Evolutionary conservation across 2,797 vertebrate genomes (phyloP).

Genomic region (Cossypha caffra): DNA sequence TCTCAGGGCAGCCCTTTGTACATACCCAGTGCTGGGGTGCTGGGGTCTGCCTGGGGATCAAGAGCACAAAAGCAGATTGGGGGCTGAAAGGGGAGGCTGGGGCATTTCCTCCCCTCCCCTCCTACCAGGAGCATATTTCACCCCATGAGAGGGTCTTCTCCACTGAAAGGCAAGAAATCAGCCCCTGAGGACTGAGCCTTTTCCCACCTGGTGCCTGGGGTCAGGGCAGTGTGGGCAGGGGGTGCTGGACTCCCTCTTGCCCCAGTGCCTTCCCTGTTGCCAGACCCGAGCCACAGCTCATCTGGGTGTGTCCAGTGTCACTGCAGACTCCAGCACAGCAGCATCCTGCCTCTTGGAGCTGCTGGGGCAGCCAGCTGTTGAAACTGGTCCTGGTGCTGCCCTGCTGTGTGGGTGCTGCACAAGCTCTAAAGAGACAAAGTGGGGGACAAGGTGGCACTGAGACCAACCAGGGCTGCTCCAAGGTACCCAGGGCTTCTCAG

Average conservation of each 20-base stretch:
- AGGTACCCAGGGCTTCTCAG: neutral
- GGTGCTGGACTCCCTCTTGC: neutral
- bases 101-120: neutral
- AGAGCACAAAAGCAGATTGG: neutral
- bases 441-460: neutral
- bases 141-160: neutral
- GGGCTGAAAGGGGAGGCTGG: neutral
- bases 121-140: rapidly evolving
- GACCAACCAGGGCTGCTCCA: rapidly evolving
- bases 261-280: rapidly evolving
- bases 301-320: neutral
- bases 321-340: neutral
- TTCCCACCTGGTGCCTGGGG: neutral
- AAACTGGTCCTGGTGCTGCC: neutral
- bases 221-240: neutral
- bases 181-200: neutral
- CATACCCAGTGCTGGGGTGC: rapidly evolving
- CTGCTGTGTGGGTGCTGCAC: neutral
- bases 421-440: neutral
- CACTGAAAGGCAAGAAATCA: neutral
- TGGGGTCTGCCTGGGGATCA: rapidly evolving
- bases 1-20: neutral
- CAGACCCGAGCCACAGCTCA: rapidly evolving
- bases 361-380: neutral
- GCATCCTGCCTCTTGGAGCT: neutral